Conservation (phyloP, 2,797 vertebrate genomes). For the Diplodus puntazzo region DNA sequence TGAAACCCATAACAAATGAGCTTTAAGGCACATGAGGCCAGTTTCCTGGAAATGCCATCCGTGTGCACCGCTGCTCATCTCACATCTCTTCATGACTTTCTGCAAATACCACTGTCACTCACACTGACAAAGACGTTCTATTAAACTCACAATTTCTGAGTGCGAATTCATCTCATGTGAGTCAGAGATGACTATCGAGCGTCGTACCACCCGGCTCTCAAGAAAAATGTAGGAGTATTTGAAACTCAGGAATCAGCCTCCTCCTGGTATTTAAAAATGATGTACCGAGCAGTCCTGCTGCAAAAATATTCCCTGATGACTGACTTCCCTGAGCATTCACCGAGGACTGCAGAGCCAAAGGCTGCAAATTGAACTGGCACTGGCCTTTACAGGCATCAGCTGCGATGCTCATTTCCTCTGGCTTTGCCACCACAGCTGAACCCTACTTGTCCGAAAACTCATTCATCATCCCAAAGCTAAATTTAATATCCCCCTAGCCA, state of each 20-base stretch:
- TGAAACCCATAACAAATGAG: not conserved
- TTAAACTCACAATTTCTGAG: conserved; percentile 9
- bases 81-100: conserved; percentile 9
- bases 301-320: conserved; percentile 19
- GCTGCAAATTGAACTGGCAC: conserved; percentile 39
- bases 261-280: conserved; percentile 42
- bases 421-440: conserved; percentile 13
- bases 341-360: conserved; percentile 11
- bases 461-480: conserved; percentile 43
- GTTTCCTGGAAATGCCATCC: conserved; percentile 14
- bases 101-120: conserved; percentile 15
- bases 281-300: not conserved
- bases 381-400: conserved; percentile 47
- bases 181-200: conserved; percentile 3
- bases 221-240: conserved; percentile 17
- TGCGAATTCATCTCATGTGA: conserved; percentile 4
- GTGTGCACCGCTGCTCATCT: conserved; percentile 1
- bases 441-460: conserved; percentile 26
- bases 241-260: conserved; percentile 11
- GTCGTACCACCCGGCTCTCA: not conserved
- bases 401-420: conserved; percentile 39
- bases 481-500: conserved; percentile 47
- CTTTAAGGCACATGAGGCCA: not conserved
- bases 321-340: conserved; percentile 4
- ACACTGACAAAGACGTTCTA: conserved; percentile 18